Evolutionary conservation across 2,888 invertebrate species (phyloP), one percentile per base, ranked within the genome.

Genomic region (Meliscaeva auricollis): DNA sequence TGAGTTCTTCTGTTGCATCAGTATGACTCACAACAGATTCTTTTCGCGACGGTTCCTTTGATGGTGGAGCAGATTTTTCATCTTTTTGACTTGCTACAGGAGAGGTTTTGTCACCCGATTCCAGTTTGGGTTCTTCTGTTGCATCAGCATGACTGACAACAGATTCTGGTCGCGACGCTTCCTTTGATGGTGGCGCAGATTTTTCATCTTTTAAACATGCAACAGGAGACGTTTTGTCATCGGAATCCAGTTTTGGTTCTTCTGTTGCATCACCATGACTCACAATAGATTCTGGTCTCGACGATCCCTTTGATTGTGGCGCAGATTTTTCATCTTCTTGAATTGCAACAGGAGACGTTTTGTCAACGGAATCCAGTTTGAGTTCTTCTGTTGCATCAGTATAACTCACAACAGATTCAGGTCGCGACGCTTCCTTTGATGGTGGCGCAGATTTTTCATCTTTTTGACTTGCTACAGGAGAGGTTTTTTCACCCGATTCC

Each of bases 1-100:
- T n/a, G n/a, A n/a, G n/a, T n/a, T n/a, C n/a, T 26, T 26, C 88
- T 87, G 46, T 88, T 87, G 41, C 87, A 72, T 64, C 88, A 87
- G 26, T 70, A 75, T 38, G 62, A 83, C 48, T 32, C 0, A 60
- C 85, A 82, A 70, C 60, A 4, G 87, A 88, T 38, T 79, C 87
- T n/a, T 72, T 54, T 17, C 68, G 41, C 0, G 85, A 56, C 7
- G 41, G 8, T 84, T 77, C 72, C 20, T 22, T 48, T 32, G 83
- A 68, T 38, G 32, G 1, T 13, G 35, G 44, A 2, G 48, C 60
- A 4, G 76, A 76, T 62, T 87, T 85, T 15, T 66, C 87, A 1
- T 64, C 79, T 6, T 74, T 75, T 9, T 66, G 15, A 88, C 44
- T 88, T 6, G 20, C 13, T 4, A 13, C 35, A 5, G 38, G 50